Conservation (phyloP, 2,797 vertebrate species). For the Lindbergichthys nudifrons region DNA sequence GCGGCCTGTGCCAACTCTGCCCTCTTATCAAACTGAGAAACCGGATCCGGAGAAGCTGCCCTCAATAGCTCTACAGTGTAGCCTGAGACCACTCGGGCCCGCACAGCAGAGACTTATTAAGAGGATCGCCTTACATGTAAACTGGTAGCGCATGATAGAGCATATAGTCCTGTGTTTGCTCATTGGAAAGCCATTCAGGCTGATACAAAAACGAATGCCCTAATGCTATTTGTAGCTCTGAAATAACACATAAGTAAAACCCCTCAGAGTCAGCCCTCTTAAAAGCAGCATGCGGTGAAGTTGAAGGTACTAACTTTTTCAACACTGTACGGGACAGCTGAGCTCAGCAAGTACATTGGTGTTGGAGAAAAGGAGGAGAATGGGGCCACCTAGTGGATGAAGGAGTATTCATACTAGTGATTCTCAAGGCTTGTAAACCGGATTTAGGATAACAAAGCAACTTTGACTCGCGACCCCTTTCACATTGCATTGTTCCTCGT, state of each 20-base stretch:
- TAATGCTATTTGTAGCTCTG: slow-evolving; percentile 35
- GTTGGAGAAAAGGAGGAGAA: slow-evolving; percentile 27
- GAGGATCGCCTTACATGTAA: slow-evolving; percentile 70
- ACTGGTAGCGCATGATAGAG: slow-evolving; percentile 60
- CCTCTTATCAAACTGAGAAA: slow-evolving; percentile 78
- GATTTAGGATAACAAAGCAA: background rate
- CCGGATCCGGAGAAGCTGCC: slow-evolving; percentile 67
- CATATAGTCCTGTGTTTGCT: slow-evolving; percentile 34
- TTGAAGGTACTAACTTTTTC: slow-evolving; percentile 49
- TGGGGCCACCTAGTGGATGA: slow-evolving; percentile 72
- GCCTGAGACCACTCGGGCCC: slow-evolving; percentile 65
- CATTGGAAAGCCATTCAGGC: slow-evolving; percentile 31
- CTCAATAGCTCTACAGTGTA: slow-evolving; percentile 69
- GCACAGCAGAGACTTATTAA: slow-evolving; percentile 53
- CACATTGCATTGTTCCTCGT: background rate
- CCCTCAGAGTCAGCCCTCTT: slow-evolving; percentile 44
- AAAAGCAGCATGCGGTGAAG: slow-evolving; percentile 48
- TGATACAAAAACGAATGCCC: slow-evolving; percentile 21
- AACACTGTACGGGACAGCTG: slow-evolving; percentile 40
- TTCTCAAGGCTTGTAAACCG: background rate
- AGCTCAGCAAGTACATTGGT: slow-evolving; percentile 41
- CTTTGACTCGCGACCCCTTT: background rate
- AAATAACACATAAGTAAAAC: slow-evolving; percentile 35
- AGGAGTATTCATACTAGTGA: background rate
- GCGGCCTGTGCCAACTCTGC: slow-evolving; percentile 63